phyloP scores from a whole-genome alignment of 2,797 vertebrate species.

The Brachyrhaphis roseni region DNA sequence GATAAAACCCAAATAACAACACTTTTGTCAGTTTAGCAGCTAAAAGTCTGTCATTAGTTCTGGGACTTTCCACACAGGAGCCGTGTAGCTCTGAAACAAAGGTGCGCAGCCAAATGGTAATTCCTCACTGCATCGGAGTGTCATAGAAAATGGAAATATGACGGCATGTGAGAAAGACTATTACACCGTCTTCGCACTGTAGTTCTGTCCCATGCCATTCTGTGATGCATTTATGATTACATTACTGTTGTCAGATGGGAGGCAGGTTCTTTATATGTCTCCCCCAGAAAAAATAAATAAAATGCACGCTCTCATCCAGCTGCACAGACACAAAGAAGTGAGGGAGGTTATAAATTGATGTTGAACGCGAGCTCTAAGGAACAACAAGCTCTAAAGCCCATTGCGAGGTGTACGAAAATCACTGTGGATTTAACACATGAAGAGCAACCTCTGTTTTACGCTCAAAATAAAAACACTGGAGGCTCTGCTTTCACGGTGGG shows the following conservation, averaged over 20 bases:
- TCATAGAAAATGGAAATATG: conserved; percentile 63
- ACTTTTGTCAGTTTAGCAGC: conserved; percentile 69
- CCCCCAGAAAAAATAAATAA: conserved; percentile 27
- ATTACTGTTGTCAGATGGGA: conserved; percentile 41
- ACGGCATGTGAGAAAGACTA: conserved; percentile 47
- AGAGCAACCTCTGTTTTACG: conserved; percentile 70
- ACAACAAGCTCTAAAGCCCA: conserved; percentile 62
- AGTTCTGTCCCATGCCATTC: conserved; percentile 41
- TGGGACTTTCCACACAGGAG: conserved; percentile 48
- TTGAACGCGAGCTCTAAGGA: conserved; percentile 53
- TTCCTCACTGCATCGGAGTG: conserved; percentile 31
- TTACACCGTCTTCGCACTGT: conserved; percentile 37
- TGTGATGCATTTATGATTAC: conserved; percentile 42
- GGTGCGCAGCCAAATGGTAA: conserved; percentile 43
- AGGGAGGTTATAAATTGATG: conserved; percentile 52
- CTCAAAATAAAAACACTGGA: conserved; percentile 65
- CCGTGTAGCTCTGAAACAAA: conserved; percentile 50
- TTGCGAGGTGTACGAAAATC: conserved; percentile 70
- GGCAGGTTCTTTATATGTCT: conserved; percentile 14
- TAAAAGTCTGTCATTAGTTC: conserved; percentile 65
- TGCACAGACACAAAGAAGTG: conserved; percentile 40
- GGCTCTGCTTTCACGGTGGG: conserved; percentile 59
- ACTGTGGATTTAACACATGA: conserved; percentile 75
- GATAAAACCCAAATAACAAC: conserved; percentile 70
- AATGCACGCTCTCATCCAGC: conserved; percentile 42